Conservation (phyloP, 2,113 vertebrate species). For the human region DNA sequence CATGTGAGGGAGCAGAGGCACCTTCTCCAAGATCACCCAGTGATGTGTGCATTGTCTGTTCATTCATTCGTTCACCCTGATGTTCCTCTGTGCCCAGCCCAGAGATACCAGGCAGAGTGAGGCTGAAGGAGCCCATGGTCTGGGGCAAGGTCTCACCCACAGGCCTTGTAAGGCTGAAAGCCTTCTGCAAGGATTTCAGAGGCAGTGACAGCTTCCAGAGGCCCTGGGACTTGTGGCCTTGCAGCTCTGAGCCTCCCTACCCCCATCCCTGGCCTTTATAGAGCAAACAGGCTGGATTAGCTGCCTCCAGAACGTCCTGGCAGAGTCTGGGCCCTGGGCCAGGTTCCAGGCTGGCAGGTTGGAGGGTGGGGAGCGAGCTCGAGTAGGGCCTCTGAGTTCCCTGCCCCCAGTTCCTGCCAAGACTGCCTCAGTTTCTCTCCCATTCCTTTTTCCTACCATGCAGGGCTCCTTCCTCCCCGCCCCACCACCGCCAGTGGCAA, state of each 20-base stretch:
- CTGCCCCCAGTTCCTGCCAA: neutral
- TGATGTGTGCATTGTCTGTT: neutral
- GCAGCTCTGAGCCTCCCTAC: neutral
- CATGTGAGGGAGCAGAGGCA: neutral
- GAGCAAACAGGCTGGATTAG: slow-evolving; percentile 54
- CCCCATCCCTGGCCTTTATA: neutral
- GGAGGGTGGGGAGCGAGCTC: neutral
- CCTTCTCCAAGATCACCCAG: neutral
- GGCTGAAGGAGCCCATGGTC: neutral
- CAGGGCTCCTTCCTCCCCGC: neutral
- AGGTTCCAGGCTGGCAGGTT: slow-evolving; percentile 57
- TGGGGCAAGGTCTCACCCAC: neutral
- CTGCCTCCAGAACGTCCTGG: slow-evolving; percentile 25
- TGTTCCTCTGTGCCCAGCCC: neutral
- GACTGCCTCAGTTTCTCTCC: neutral
- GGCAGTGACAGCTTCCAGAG: neutral
- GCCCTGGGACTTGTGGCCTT: neutral
- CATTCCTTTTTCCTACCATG: neutral
- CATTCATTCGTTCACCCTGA: neutral
- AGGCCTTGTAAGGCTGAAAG: neutral
- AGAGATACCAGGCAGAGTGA: neutral
- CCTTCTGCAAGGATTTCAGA: neutral
- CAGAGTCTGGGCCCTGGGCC: slow-evolving; percentile 15
- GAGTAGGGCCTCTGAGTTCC: neutral
- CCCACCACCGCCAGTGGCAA: too few relatives aligned